A percentile compares a stretch with the other conserved stretches of the same genome.
These are phyloP conservation scores for Notechis scutatus DNA, from an alignment of 2,113 vertebrate species.

Conservation along the genomic window DNA sequence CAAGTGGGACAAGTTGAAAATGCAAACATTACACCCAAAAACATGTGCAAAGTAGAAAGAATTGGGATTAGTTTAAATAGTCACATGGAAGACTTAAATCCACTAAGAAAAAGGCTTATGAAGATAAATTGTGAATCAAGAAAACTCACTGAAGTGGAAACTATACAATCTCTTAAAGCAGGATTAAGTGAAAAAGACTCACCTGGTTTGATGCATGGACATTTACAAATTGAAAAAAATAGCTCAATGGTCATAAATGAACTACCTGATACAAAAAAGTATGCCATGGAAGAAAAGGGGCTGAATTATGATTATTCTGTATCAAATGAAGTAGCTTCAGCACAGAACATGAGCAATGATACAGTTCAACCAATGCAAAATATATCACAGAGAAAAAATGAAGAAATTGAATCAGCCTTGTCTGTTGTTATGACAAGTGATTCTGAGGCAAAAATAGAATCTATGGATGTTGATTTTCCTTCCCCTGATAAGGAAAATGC, in stretches of 20 bases:
- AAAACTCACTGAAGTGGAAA: not conserved
- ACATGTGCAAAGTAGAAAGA: not conserved
- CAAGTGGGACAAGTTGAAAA: conserved; percentile 37
- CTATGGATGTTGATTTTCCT: not conserved
- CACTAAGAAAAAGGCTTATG: fast-evolving
- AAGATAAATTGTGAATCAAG: not conserved
- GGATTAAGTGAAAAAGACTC: conserved; percentile 33
- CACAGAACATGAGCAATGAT: not conserved
- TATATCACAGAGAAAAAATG: not conserved
- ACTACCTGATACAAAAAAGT: not conserved
- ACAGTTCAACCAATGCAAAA: not conserved
- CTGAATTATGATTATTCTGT: not conserved
- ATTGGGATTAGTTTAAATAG: fast-evolving
- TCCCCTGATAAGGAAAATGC: not conserved
- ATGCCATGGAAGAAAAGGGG: not conserved
- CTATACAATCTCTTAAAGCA: not conserved
- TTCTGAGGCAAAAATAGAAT: not conserved
- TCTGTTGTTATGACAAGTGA: not conserved
- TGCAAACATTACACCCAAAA: not conserved
- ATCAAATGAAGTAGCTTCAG: not conserved
- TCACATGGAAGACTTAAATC: too few species aligned
- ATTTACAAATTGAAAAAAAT: conserved; percentile 19
- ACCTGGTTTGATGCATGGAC: conserved; percentile 28
- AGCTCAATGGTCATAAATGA: not conserved
- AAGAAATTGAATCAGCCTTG: not conserved